Evolutionary conservation across 1,140 invertebrate genomes (phyloP).

Genomic region (Heliconius himera): DNA sequence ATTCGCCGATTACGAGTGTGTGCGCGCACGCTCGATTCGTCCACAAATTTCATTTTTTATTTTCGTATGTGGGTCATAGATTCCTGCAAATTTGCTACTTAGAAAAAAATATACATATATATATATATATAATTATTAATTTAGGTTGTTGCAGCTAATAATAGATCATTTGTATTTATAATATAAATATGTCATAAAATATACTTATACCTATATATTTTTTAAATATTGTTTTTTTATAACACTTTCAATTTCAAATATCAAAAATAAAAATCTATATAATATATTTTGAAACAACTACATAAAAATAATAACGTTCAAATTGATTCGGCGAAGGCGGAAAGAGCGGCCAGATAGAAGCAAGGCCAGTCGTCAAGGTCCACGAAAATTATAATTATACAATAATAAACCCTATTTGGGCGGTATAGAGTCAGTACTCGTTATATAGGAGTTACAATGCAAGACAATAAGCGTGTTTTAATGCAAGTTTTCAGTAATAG

Average conservation of each 20-base stretch:
- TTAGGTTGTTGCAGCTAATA: neutral
- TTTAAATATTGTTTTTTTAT: neutral
- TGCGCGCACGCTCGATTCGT: conserved; percentile 56
- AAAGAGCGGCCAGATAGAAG: conserved; percentile 77
- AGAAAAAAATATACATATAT: neutral
- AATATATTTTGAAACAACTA: conserved; percentile 36
- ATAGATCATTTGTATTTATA: too few species aligned
- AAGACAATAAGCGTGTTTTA: conserved; percentile 77
- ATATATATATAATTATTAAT: neutral
- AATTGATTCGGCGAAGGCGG: conserved; percentile 80
- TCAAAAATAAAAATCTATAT: neutral
- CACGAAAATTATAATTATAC: conserved; percentile 54
- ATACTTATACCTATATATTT: neutral
- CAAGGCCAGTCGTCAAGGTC: conserved; percentile 78
- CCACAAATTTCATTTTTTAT: conserved; percentile 59
- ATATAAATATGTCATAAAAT: neutral
- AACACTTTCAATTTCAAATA: neutral
- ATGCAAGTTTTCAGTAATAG: conserved; percentile 80
- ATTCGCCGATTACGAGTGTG: conserved; percentile 70
- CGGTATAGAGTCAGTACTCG: conserved; percentile 52
- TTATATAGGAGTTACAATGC: conserved; percentile 43
- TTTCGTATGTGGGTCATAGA: conserved; percentile 59
- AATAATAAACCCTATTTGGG: conserved; percentile 56
- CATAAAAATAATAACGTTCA: conserved; percentile 72
- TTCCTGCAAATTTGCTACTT: conserved; percentile 15